These are phyloP conservation scores for Dendrolimus kikuchii DNA, from an alignment of 1,140 invertebrate genomes.

Conservation along the genomic window DNA sequence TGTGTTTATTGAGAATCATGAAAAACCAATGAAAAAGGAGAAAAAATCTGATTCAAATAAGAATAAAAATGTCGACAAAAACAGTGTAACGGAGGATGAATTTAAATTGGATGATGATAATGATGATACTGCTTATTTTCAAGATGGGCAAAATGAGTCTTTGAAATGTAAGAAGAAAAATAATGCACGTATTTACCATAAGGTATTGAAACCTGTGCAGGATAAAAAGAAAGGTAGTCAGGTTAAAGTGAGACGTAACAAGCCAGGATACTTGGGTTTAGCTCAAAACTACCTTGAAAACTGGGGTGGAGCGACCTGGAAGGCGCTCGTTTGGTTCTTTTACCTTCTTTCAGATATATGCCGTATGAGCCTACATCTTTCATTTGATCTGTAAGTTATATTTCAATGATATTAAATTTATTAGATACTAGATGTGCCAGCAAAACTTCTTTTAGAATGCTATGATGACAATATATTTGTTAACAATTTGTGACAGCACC, in stretches of 20 bases:
- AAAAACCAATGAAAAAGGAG: slow-evolving; percentile 51
- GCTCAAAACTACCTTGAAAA: slow-evolving; percentile 74
- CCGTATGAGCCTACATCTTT: slow-evolving; percentile 82
- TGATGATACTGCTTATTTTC: slow-evolving; percentile 43
- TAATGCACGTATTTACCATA: slow-evolving; percentile 56
- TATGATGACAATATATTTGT: neutral
- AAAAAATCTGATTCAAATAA: slow-evolving; percentile 42
- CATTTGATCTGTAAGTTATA: slow-evolving; percentile 81
- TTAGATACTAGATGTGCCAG: too few species aligned
- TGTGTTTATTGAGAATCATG: slow-evolving; percentile 58
- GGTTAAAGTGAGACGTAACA: slow-evolving; percentile 56
- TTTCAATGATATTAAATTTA: neutral
- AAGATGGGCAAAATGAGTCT: slow-evolving; percentile 48
- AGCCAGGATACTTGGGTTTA: slow-evolving; percentile 60
- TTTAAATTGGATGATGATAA: slow-evolving; percentile 38
- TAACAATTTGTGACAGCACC: too few species aligned
- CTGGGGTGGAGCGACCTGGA: slow-evolving; percentile 80
- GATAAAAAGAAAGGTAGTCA: slow-evolving; percentile 65
- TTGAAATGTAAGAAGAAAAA: slow-evolving; percentile 62
- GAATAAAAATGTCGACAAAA: slow-evolving; percentile 40
- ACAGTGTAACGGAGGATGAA: slow-evolving; percentile 27
- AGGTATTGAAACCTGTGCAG: slow-evolving; percentile 61
- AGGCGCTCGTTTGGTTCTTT: slow-evolving; percentile 82
- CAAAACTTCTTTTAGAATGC: too few species aligned
- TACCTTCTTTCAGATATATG: slow-evolving; percentile 85